Evolutionary conservation across 1,140 invertebrate genomes (phyloP).

Genomic region (Spodoptera litura): DNA sequence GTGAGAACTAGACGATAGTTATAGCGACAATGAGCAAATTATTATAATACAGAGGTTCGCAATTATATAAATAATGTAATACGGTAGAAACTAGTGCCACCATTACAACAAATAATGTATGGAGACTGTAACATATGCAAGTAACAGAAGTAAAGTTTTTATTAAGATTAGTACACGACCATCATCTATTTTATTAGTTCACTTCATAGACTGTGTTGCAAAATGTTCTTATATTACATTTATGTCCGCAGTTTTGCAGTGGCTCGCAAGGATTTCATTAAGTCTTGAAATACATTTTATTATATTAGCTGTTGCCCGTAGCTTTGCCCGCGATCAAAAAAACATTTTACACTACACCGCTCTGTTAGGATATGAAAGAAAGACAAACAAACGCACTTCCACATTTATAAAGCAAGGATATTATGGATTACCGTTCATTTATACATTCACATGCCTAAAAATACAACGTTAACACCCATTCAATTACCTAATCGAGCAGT

Average conservation of each 20-base stretch:
- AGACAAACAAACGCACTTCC: too few relatives aligned
- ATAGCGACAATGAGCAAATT: background rate
- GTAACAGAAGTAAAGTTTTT: slow-evolving; percentile 15
- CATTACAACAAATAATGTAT: background rate
- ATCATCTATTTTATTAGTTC: slow-evolving; percentile 14
- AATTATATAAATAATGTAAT: background rate
- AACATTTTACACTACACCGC: too few relatives aligned
- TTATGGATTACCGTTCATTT: background rate
- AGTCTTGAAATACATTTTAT: too few relatives aligned
- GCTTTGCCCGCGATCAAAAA: too few relatives aligned
- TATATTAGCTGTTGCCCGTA: too few relatives aligned
- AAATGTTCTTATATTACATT: background rate
- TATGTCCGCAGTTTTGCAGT: background rate
- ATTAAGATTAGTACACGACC: slow-evolving; percentile 5
- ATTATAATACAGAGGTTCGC: background rate
- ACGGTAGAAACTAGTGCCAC: too few relatives aligned
- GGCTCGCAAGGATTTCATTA: too few relatives aligned
- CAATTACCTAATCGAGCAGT: slow-evolving; percentile 38
- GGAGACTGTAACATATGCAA: background rate
- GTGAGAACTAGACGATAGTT: slow-evolving; percentile 18
- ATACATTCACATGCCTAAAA: background rate
- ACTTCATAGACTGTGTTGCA: slow-evolving; percentile 29
- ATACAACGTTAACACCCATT: slow-evolving; percentile 23
- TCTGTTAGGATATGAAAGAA: too few relatives aligned
- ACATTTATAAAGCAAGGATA: background rate